Evolutionary conservation across 2,113 vertebrate species (phyloP).

Genomic region (Azemiops feae): DNA sequence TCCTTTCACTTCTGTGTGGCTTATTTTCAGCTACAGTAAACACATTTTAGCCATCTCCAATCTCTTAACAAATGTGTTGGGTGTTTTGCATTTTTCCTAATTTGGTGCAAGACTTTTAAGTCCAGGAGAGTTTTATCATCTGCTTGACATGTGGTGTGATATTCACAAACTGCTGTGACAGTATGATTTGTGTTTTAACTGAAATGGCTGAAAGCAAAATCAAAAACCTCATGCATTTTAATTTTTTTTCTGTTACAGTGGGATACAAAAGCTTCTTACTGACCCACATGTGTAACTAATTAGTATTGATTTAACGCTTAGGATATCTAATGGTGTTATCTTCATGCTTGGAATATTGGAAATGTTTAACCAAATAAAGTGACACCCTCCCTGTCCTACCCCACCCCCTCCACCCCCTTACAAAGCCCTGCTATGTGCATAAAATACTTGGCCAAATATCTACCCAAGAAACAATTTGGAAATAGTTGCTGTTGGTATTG

Average conservation of each 20-base stretch:
- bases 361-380: constrained; percentile 4
- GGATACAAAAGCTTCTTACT: neutral
- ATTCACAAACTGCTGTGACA: neutral
- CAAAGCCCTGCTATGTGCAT: neutral
- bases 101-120: neutral
- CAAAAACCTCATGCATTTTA: neutral
- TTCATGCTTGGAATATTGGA: neutral
- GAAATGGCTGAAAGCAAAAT: neutral
- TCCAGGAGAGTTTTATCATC: neutral
- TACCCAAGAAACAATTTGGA: neutral
- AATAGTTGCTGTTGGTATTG: neutral
- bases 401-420: neutral
- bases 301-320: constrained; percentile 9
- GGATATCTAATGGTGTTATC: neutral
- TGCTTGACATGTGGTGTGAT: neutral
- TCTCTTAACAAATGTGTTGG: neutral
- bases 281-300: constrained; percentile 3
- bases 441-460: neutral
- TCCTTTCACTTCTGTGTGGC: neutral
- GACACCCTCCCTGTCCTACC: neutral
- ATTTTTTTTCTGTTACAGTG: neutral
- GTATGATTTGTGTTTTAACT: neutral
- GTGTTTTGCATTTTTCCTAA: neutral
- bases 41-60: neutral
- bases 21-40: neutral